A percentile compares a stretch with the other conserved stretches of the same genome.
phyloP scores from a whole-genome alignment of 37 sponge, comb jelly and placozoan genomes.

The Beroe ovata region DNA sequence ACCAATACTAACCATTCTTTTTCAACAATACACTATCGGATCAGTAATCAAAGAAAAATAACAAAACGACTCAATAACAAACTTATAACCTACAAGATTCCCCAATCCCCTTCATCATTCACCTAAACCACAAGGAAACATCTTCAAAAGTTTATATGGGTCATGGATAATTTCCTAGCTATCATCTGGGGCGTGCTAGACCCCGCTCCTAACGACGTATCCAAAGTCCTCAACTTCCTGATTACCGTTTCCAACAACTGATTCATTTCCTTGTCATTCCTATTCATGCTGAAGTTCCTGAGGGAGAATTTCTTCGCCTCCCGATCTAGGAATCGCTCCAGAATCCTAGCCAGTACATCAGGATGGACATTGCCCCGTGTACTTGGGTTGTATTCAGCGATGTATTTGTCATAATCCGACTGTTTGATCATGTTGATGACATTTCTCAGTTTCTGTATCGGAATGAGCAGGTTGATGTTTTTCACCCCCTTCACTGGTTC shows the following conservation, averaged over 20 bases:
- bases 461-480: conserved; percentile 45
- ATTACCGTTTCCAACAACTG: conserved; percentile 60
- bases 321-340: conserved; percentile 30
- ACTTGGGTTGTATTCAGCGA: conserved; percentile 51
- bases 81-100: too few relatives aligned
- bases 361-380: background rate
- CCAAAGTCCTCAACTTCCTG: conserved; percentile 21
- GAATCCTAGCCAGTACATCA: conserved; percentile 23
- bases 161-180: conserved; percentile 33
- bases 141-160: conserved; percentile 20
- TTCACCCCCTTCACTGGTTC: conserved; percentile 37
- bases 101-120: too few relatives aligned
- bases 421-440: conserved; percentile 59
- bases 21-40: too few relatives aligned
- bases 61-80: too few relatives aligned
- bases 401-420: conserved; percentile 50
- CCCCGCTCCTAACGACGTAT: background rate
- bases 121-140: too few relatives aligned
- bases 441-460: conserved; percentile 41
- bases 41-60: too few relatives aligned
- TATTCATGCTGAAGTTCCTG: conserved; percentile 44
- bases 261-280: conserved; percentile 61
- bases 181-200: conserved; percentile 19
- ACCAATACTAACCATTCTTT: too few relatives aligned
- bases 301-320: conserved; percentile 28